Base-by-base conservation (phyloP, 2,888 invertebrate genomes). In the Pterobdella sp. region DNA sequence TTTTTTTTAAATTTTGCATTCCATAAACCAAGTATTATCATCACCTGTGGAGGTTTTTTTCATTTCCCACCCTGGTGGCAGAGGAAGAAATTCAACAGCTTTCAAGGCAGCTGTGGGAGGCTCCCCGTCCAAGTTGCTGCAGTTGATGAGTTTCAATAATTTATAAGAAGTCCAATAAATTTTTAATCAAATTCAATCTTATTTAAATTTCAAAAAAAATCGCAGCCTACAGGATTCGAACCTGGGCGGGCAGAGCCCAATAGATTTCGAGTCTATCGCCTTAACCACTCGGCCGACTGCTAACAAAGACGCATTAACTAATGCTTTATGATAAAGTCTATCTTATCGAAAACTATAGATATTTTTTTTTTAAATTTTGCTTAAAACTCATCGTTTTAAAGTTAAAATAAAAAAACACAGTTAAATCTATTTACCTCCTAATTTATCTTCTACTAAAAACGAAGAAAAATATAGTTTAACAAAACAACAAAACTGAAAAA, bases 11-110 rank as follows among this genome's bases (percentile, higher is more conserved):
- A 56, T n/a, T 26, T 26, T 56, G 4, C 3, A 56, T 26, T 14
- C 3, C 18, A 56, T 22, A 56, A 3, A 22, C n/a, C 26, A 56
- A 56, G n/a, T 56, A 14, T 56, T n/a, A n/a, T n/a, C n/a, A n/a
- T 56, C 60, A 56, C 60, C 60, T 56, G 60, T 56, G 26, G 18
- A 26, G n/a, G 69, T 73, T 56, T 42, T 35, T 22, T 60, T 68
- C 1, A 73, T 37, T 35, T 73, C 68, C 73, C 73, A 73, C 1
- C 68, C 73, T 3, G 68, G 35, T 26, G 73, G 69, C 29, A 73
- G 64, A 31, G 73, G 64, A n/a, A 60, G 31, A 26, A 22, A 29
- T 7, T 26, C 70, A 22, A 42, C 26, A 1, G 35, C 0, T 1
- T 42, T 26, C 0, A 42, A 67, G 14, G 26, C 49, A 29, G n/a